A percentile compares a stretch with the other conserved stretches of the same genome.
Conservation (phyloP, 2,797 vertebrate genomes). For the Hafferia zeledoni region DNA sequence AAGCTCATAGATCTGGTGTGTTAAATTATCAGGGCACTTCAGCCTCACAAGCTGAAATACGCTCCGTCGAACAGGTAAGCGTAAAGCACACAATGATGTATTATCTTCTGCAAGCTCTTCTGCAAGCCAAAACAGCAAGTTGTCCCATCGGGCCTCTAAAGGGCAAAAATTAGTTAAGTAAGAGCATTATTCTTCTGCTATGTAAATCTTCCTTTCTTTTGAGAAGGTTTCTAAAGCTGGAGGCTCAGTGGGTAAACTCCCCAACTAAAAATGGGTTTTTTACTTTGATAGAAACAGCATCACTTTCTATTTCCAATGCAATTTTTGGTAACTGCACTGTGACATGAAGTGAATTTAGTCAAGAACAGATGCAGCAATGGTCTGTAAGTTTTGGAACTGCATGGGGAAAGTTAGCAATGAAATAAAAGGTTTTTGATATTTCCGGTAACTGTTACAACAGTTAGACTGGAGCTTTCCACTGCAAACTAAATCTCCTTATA, state of each 20-base stretch:
- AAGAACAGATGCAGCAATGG: neutral
- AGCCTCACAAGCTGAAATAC: conserved; percentile 83
- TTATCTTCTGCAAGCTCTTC: conserved; percentile 86
- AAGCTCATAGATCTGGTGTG: conserved; percentile 82
- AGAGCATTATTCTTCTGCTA: neutral
- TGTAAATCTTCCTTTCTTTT: neutral
- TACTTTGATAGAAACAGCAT: neutral
- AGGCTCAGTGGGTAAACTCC: neutral
- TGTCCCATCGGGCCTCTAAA: conserved; percentile 80
- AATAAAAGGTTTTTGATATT: neutral
- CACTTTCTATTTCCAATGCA: neutral
- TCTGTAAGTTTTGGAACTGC: neutral
- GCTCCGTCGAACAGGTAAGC: conserved; percentile 80
- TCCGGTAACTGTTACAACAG: neutral
- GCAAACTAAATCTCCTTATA: neutral
- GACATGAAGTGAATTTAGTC: neutral
- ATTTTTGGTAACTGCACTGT: neutral
- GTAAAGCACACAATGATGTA: conserved; percentile 56
- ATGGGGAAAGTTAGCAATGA: neutral
- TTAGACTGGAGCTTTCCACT: neutral
- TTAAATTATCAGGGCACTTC: conserved; percentile 77
- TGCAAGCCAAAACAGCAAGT: conserved; percentile 84
- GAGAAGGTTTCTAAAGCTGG: neutral
- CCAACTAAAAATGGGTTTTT: neutral
- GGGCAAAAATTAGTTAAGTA: neutral